Base-by-base conservation (phyloP, 2,113 vertebrate genomes). In the Lycaon pictus region DNA sequence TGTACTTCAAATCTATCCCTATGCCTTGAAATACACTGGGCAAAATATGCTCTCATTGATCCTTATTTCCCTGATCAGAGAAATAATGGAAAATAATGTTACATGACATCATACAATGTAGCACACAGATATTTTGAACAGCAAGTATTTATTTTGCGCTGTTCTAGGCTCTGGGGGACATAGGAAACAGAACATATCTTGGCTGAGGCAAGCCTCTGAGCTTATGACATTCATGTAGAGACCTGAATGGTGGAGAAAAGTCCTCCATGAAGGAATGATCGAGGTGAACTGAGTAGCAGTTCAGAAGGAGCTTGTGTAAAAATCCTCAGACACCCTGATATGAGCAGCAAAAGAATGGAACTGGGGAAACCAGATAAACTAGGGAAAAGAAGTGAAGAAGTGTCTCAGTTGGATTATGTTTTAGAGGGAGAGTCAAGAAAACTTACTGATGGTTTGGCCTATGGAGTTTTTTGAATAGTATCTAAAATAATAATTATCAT, bases 51-150 rank as follows among this genome's bases (percentile, higher is more conserved):
- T 76, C 12, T 58, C 19, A 82, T 90, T 82, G 53, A 53, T n/a
- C 48, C 16, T 60, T 63, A 25, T 35, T 63, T 53, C 7, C 29
- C 10, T 37, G 55, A 53, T 79, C 43, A 67, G 80, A 19, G 63
- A 90, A 93, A 32, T 55, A 9, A 76, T 53, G 32, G 53, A 74
- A 96, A 96, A 32, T 77, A 72, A 55, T 88, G 12, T 76, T 89
- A n/a, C 22, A 51, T 51, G 43, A 29, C 25, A 51, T 48, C 74
- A 69, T 2, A 11, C 58, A 87, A n/a, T 35, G 55, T 37, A 86
- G 25, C 29, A 65, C 27, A 86, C 53, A 86, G n/a, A 48, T 11
- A 74, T 81, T 88, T 95, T 88, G 16, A 83, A 95, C 71, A 56
- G 25, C 25, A 83, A 35, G 37, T 37, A 56, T 62, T 69, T 91